Conservation (phyloP, 2,797 vertebrate species). For the Dromococcyx pavoninus region DNA sequence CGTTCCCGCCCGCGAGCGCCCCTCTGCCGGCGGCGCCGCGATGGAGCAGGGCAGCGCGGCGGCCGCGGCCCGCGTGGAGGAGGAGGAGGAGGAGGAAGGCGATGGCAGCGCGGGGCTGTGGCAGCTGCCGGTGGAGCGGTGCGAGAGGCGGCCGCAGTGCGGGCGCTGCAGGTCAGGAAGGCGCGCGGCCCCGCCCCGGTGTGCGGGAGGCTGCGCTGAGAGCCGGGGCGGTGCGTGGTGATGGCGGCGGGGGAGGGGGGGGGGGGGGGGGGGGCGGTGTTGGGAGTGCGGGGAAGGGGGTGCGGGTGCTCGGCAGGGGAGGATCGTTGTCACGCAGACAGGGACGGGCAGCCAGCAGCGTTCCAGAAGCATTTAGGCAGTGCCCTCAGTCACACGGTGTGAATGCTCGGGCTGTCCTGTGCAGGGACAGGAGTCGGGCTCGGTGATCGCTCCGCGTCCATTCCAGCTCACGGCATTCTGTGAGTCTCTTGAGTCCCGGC, state of each 20-base stretch:
- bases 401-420: too few relatives aligned
- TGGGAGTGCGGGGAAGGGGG: background rate
- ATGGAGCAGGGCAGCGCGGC: background rate
- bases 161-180: conserved; percentile 89
- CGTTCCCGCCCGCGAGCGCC: too few relatives aligned
- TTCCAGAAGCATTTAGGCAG: too few relatives aligned
- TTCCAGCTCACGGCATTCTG: too few relatives aligned
- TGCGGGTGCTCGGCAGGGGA: background rate
- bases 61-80: too few relatives aligned
- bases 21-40: background rate
- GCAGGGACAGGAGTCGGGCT: too few relatives aligned
- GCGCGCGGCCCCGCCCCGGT: background rate
- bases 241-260: fast-evolving
- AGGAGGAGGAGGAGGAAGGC: too few relatives aligned
- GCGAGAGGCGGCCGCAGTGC: conserved; percentile 87
- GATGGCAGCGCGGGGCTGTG: conserved; percentile 82
- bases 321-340: too few relatives aligned
- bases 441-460: too few relatives aligned
- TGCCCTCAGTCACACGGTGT: too few relatives aligned
- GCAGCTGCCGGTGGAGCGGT: conserved; percentile 85
- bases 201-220: background rate
- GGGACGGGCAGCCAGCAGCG: too few relatives aligned
- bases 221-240: background rate
- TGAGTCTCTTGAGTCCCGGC: too few relatives aligned
- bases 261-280: background rate